Base-by-base conservation (phyloP, 1,140 invertebrate genomes). In the Akabosia matsudoensis region DNA sequence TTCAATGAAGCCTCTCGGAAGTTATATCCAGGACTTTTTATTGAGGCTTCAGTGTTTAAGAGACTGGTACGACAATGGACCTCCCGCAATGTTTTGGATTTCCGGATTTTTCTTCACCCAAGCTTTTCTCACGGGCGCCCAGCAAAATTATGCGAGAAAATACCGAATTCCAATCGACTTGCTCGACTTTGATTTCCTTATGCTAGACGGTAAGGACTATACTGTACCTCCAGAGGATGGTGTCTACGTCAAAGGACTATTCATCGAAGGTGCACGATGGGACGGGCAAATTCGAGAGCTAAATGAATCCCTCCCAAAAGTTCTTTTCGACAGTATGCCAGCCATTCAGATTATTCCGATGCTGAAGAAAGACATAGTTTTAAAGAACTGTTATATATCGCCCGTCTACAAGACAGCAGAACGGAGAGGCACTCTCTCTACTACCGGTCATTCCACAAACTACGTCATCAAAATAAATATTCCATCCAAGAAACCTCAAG, bases 101-200 rank as follows among this genome's bases (percentile, higher is more conserved):
- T 96, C 95, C 0, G 96, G 94, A 16, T 97, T 98, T 85, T 98
- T 92, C 85, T 97, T 97, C 83, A 96, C 95, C 0, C 94, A 98
- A 85, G 96, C 95, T 0, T 97, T 98, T 85, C 87, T 98, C 0
- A 97, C 95, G 10, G 95, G 94, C 26, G 93, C 95, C 0, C 86
- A 96, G 70, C 95, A 97, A 85, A 97, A 97, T 86, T 95, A 90
- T 86, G 93, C 96, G 0, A 87, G 94, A 18, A 91, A 90, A 82
- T 89, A 91, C 82, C 88, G 89, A 76, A 90, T 94, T 77, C 92
- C 94, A 3, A 96, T 97, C 61, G 94, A 97, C 86, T 90, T 91
- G 82, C 87, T 97, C 18, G 89, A 90, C 75, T 95, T 96, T 82
- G 89, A 93, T 82, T 97, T 93, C 86, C 88, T 90, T 64, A 87